Percentiles rank a stretch among this genome's conserved stretches.
Conservation (phyloP, 1,140 invertebrate species). For the Venturia canescens region DNA sequence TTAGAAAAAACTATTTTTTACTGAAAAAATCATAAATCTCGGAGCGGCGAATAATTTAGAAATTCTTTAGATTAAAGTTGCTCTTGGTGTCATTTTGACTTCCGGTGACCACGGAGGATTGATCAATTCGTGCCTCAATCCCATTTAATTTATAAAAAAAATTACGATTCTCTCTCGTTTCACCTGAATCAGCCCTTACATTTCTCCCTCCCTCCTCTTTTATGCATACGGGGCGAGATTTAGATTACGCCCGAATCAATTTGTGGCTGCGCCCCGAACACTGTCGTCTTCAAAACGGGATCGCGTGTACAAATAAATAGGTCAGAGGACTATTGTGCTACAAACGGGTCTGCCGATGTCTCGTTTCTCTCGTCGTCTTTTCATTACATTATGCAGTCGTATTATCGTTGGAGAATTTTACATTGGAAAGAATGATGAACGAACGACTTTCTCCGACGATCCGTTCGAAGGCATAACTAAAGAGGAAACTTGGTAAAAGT, state of each 20-base stretch:
- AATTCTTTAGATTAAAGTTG: no score
- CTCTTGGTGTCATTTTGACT: no score
- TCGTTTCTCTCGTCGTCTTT: background rate
- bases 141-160: background rate
- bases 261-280: background rate
- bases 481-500: background rate
- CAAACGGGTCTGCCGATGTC: background rate
- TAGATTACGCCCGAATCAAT: slow-evolving; percentile 17
- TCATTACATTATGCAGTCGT: slow-evolving; percentile 9
- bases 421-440: background rate
- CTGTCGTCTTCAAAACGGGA: background rate
- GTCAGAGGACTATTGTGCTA: background rate
- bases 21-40: no score
- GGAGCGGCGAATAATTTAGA: no score
- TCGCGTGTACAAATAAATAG: background rate
- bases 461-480: background rate
- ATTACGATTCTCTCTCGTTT: background rate
- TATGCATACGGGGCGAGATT: background rate
- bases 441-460: background rate
- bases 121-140: no score
- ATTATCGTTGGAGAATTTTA: background rate
- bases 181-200: background rate
- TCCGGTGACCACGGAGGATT: no score
- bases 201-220: background rate
- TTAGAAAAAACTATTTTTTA: no score